Percentiles rank a stretch among this genome's conserved stretches.
phyloP scores from a whole-genome alignment of 2,888 invertebrate genomes.

The Spicauda simplicius region DNA sequence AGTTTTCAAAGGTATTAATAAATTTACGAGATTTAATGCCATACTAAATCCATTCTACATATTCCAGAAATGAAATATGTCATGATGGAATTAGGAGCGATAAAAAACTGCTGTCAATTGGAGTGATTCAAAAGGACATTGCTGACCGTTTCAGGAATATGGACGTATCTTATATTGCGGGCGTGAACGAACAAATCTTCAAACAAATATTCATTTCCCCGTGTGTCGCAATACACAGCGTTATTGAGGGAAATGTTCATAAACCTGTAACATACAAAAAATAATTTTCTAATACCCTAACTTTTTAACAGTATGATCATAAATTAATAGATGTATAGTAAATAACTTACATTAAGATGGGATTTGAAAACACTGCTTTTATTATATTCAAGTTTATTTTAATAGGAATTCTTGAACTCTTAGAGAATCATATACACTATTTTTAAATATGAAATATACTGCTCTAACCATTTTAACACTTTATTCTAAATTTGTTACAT shows the following conservation, averaged over 20 bases:
- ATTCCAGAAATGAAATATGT: constrained; percentile 26
- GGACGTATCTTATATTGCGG: constrained; percentile 88
- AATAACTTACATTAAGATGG: too few species aligned
- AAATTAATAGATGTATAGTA: too few species aligned
- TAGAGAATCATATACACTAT: too few species aligned
- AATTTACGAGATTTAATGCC: background rate
- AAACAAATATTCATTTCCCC: constrained; percentile 85
- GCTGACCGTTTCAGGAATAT: constrained; percentile 85
- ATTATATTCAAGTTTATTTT: too few species aligned
- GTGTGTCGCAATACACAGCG: constrained; percentile 86
- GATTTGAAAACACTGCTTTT: too few species aligned
- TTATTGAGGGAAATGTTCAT: constrained; percentile 88
- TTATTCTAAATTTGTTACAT: too few species aligned
- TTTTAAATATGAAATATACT: too few species aligned
- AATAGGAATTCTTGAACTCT: too few species aligned
- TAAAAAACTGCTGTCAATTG: constrained; percentile 21
- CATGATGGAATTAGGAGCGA: constrained; percentile 18
- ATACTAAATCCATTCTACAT: constrained; percentile 6
- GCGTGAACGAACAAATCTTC: constrained; percentile 86
- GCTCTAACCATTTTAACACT: too few species aligned
- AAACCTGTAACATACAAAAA: constrained; percentile 80
- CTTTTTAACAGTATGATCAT: too few species aligned
- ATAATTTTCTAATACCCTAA: too few species aligned
- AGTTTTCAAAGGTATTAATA: too few species aligned
- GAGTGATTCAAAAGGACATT: constrained; percentile 1